Conservation (phyloP, 2,888 invertebrate genomes). For the Chloroclystis v-ata region DNA sequence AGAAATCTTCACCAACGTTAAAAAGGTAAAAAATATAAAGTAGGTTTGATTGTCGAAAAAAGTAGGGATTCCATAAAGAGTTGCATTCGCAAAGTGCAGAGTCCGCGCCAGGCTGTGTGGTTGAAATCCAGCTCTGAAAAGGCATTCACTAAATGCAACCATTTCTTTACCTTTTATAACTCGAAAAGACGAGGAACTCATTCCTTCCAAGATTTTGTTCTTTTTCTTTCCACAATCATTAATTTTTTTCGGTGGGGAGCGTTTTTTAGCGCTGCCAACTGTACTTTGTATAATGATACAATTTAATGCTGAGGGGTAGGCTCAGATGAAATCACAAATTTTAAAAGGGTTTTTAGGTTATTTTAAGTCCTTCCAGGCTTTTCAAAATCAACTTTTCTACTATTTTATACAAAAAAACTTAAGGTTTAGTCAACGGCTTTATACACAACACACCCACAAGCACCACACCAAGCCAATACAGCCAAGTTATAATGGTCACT, state of each 20-base stretch:
- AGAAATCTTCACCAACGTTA: slow-evolving; percentile 33
- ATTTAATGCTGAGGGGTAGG: slow-evolving; percentile 17
- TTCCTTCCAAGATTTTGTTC: slow-evolving; percentile 59
- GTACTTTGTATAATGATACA: slow-evolving; percentile 31
- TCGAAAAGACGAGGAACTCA: slow-evolving; percentile 66
- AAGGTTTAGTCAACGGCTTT: too few relatives aligned
- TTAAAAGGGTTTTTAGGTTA: slow-evolving; percentile 4
- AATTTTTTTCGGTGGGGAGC: slow-evolving; percentile 45
- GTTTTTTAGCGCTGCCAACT: slow-evolving; percentile 31
- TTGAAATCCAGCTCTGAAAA: slow-evolving; percentile 68
- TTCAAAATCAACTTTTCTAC: too few relatives aligned
- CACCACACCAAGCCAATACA: too few relatives aligned
- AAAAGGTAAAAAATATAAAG: slow-evolving; percentile 42
- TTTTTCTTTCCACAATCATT: slow-evolving; percentile 54
- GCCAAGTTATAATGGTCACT: too few relatives aligned
- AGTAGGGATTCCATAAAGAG: slow-evolving; percentile 62
- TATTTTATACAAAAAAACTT: too few relatives aligned
- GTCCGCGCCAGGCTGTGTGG: slow-evolving; percentile 52
- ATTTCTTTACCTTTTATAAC: slow-evolving; percentile 69
- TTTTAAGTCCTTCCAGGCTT: too few relatives aligned
- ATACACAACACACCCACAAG: too few relatives aligned
- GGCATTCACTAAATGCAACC: slow-evolving; percentile 72
- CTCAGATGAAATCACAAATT: slow-evolving; percentile 7
- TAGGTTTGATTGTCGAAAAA: slow-evolving; percentile 70
- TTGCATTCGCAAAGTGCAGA: slow-evolving; percentile 69